Evolutionary conservation across 1,140 invertebrate species (phyloP).

Genomic region (Formica selysi): DNA sequence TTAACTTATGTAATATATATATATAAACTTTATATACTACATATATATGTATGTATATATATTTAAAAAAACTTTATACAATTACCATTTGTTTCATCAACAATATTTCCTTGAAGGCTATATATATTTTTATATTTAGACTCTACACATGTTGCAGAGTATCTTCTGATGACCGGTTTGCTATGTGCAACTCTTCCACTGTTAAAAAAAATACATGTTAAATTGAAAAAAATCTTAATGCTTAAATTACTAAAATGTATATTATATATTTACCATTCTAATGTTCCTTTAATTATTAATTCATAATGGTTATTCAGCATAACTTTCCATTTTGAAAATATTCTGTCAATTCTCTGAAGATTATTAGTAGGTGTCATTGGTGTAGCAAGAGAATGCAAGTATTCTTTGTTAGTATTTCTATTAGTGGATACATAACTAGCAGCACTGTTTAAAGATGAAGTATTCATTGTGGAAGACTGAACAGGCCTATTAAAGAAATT

Average conservation of each 20-base stretch:
- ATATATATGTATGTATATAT: neutral
- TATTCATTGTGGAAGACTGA: neutral
- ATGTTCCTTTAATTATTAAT: slow-evolving; percentile 79
- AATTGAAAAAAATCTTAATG: neutral
- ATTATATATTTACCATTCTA: slow-evolving; percentile 72
- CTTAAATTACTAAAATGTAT: neutral
- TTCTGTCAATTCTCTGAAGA: slow-evolving; percentile 30
- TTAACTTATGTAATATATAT: neutral
- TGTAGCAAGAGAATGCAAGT: neutral
- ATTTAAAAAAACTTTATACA: neutral
- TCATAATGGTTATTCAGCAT: slow-evolving; percentile 74
- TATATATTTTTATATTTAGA: slow-evolving; percentile 80
- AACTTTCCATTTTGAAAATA: slow-evolving; percentile 79
- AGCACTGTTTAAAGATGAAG: neutral
- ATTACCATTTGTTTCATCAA: slow-evolving; percentile 78
- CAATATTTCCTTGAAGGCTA: slow-evolving; percentile 76
- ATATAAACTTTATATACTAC: too few relatives aligned
- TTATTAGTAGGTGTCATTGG: neutral
- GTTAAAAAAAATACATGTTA: slow-evolving; percentile 19
- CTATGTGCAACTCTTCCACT: slow-evolving; percentile 78
- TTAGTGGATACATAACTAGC: neutral
- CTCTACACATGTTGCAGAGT: slow-evolving; percentile 68
- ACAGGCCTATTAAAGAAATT: neutral
- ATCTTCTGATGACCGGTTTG: slow-evolving; percentile 79
- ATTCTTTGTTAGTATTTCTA: neutral